Conservation (phyloP, 2,888 invertebrate genomes). For the Pandemis corylana region DNA sequence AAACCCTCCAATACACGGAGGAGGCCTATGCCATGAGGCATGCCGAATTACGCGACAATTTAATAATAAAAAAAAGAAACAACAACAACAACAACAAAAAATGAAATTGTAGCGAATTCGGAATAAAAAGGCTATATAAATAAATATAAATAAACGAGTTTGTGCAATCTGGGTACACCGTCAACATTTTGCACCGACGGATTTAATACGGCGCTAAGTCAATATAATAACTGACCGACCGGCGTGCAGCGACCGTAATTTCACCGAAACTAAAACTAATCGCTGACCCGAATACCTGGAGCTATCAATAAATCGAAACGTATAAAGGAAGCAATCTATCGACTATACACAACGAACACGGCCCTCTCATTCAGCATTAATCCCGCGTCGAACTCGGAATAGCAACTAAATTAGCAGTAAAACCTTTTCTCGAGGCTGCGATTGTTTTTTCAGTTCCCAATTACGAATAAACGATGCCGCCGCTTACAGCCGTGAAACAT, state of each 20-base stretch:
- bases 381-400: constrained; percentile 38
- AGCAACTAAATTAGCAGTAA: constrained; percentile 65
- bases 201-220: constrained; percentile 34
- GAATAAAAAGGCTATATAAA: too few relatives aligned
- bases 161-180: constrained; percentile 35
- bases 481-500: constrained; percentile 76
- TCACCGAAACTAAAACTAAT: constrained; percentile 32
- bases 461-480: constrained; percentile 71
- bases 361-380: constrained; percentile 64
- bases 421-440: constrained; percentile 62
- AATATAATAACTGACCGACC: constrained; percentile 26
- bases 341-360: constrained; percentile 38
- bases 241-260: constrained; percentile 15
- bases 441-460: constrained; percentile 78
- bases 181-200: constrained; percentile 29
- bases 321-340: constrained; percentile 40
- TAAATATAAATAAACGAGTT: too few relatives aligned
- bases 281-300: constrained; percentile 29
- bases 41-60: too few relatives aligned
- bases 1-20: too few relatives aligned
- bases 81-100: too few relatives aligned
- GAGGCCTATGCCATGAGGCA: too few relatives aligned
- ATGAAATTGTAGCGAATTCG: too few relatives aligned
- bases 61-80: too few relatives aligned
- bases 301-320: constrained; percentile 37